Evolutionary conservation across 2,888 invertebrate genomes (phyloP).

Genomic region (Megamerina dolium): DNA sequence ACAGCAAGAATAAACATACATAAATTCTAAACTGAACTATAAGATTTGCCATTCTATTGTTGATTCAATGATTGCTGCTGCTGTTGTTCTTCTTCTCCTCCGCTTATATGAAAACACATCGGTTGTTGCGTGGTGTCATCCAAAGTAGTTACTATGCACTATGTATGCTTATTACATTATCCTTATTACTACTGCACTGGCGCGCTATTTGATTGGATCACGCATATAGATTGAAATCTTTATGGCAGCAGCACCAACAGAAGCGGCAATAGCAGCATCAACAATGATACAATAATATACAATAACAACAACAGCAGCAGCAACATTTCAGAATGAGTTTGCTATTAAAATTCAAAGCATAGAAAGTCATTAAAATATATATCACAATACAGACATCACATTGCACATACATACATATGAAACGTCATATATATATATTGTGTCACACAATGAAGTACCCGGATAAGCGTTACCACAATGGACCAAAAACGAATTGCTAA

Average conservation of each 20-base stretch:
- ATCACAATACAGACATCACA: neutral
- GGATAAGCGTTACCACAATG: neutral
- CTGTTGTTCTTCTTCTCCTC: too few species aligned
- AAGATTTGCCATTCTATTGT: neutral
- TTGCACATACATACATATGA: too few species aligned
- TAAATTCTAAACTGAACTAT: neutral
- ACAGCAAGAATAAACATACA: neutral
- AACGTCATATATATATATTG: too few species aligned
- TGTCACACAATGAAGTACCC: too few species aligned
- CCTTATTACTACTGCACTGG: neutral
- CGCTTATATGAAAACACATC: neutral
- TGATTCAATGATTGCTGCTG: neutral
- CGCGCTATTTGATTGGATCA: neutral
- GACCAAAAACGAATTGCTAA: neutral
- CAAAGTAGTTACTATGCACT: too few species aligned
- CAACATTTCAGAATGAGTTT: neutral
- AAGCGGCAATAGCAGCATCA: neutral
- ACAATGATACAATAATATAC: neutral
- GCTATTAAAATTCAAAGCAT: slow-evolving; percentile 44
- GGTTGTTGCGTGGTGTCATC: slow-evolving; percentile 4
- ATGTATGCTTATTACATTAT: slow-evolving; percentile 6
- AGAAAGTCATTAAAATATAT: slow-evolving; percentile 39
- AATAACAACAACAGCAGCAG: neutral
- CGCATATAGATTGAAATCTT: slow-evolving; percentile 5
- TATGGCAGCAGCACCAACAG: neutral